phyloP scores from a whole-genome alignment of 2,888 invertebrate species.

The Petrolisthes cinctipes region DNA sequence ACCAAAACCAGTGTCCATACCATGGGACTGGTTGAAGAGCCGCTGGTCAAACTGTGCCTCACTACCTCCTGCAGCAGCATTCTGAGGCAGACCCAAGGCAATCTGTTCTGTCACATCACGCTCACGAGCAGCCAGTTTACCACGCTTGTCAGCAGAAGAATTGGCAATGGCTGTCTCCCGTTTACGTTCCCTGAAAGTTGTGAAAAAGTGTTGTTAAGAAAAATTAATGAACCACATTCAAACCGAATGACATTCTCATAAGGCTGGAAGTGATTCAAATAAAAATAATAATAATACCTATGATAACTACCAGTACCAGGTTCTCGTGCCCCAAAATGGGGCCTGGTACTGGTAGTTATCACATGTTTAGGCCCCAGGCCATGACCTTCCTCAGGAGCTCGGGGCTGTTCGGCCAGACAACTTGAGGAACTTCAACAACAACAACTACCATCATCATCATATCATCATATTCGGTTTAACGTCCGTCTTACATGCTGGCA shows the following conservation, averaged over 20 bases:
- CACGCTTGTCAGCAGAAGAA: constrained; percentile 92
- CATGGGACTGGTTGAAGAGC: constrained; percentile 91
- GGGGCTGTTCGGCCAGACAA: too few species aligned
- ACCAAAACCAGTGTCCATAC: constrained; percentile 94
- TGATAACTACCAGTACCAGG: not conserved
- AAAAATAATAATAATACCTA: not conserved
- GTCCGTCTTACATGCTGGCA: too few species aligned
- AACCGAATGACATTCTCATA: not conserved
- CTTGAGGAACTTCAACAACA: too few species aligned
- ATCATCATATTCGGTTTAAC: too few species aligned
- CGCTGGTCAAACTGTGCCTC: constrained; percentile 95
- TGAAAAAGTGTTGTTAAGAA: not conserved
- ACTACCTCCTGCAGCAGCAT: constrained; percentile 72
- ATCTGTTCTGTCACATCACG: constrained; percentile 99
- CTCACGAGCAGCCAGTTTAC: constrained; percentile 89
- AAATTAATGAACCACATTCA: not conserved
- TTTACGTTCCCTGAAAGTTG: constrained; percentile 84
- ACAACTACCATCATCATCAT: too few species aligned
- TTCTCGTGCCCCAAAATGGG: too few species aligned
- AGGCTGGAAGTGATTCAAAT: not conserved
- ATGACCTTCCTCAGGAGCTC: too few species aligned
- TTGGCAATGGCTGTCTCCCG: constrained; percentile 92
- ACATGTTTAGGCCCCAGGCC: too few species aligned
- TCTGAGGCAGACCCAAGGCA: constrained; percentile 93
- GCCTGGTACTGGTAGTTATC: too few species aligned